Base-by-base conservation (phyloP, 2,888 invertebrate genomes). In the Tryphoninae sp. region DNA sequence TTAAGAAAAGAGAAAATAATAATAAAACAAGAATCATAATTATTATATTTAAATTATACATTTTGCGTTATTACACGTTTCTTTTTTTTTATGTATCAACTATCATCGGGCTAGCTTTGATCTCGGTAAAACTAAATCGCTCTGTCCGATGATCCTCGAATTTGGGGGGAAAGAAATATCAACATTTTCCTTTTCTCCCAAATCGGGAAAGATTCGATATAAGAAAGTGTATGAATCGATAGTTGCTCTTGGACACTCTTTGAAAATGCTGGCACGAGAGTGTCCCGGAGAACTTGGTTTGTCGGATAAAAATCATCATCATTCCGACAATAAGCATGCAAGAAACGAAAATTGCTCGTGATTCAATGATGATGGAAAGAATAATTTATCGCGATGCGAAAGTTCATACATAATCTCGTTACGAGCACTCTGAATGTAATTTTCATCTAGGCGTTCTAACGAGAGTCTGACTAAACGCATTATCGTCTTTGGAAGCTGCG, bases 21-120 rank as follows among this genome's bases (percentile, higher is more conserved):
- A 80, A 77, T 82, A 82, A 80, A 84, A 84, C 80, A 80, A 84
- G 72, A 80, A 82, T 83, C 64, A 74, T 79, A 71, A 78, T 79
- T 79, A 80, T 83, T 83, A 75, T 84, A 78, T 78, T 77, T 81
- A 81, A 77, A 74, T 82, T 77, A 82, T 68, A 78, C 77, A 80
- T 80, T 79, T 64, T 67, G 58, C 33, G 26, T 22, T 58, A 73
- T 55, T 75, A 76, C 75, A 77, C 71, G 59, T 58, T 65, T 45
- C 8, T 71, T 62, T 71, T 67, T 51, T 19, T 69, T 26, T 55
- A 33, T 33, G 33, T 33, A 72, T 55, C 59, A 68, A 80, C 79
- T 80, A 64, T 80, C 71, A 77, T 80, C 67, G 64, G 58, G 58
- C 81, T 69, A 76, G 42, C 49, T 26, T 80, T 55, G 64, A 78